A percentile compares a stretch with the other conserved stretches of the same genome.
Evolutionary conservation across 2,113 vertebrate species (phyloP).

Genomic region (Strigops habroptila): DNA sequence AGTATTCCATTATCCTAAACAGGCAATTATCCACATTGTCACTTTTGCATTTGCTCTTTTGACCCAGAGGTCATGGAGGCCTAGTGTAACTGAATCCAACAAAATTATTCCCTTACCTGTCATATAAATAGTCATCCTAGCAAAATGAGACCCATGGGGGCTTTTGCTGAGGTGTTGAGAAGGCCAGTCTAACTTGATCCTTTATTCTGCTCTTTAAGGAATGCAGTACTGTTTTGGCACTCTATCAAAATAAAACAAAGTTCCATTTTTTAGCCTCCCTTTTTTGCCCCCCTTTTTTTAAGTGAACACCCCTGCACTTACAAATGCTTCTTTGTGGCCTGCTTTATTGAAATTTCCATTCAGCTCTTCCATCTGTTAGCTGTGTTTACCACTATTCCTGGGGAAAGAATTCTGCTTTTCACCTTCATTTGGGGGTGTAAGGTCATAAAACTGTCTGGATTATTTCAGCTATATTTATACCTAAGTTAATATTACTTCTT

Average conservation of each 20-base stretch:
- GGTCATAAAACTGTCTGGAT: conserved; percentile 86
- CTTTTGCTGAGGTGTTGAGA: conserved; percentile 81
- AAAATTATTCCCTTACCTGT: conserved; percentile 86
- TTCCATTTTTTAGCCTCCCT: conserved; percentile 77
- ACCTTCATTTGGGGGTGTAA: conserved; percentile 80
- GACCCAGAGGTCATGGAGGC: conserved; percentile 84
- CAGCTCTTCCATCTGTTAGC: conserved; percentile 82
- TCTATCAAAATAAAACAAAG: conserved; percentile 84
- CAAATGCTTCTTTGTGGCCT: conserved; percentile 83
- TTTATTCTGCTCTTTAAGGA: conserved; percentile 83
- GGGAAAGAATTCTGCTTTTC: conserved; percentile 80
- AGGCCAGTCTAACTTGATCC: conserved; percentile 81
- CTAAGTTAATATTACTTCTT: conserved; percentile 83
- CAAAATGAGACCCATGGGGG: conserved; percentile 87
- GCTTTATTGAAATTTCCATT: conserved; percentile 86
- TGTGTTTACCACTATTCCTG: conserved; percentile 79
- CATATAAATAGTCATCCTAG: conserved; percentile 86
- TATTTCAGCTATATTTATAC: conserved; percentile 84
- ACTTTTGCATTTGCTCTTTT: conserved; percentile 92
- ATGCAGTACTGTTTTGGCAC: conserved; percentile 82
- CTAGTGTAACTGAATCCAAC: conserved; percentile 85
- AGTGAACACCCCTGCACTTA: conserved; percentile 74
- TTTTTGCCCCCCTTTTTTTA: neutral
- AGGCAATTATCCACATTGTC: conserved; percentile 95
- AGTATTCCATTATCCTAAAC: conserved; percentile 91